Evolutionary conservation across 2,888 invertebrate genomes (phyloP), one percentile per base, ranked within the genome.

Genomic region (Pristionchus exspectatus): DNA sequence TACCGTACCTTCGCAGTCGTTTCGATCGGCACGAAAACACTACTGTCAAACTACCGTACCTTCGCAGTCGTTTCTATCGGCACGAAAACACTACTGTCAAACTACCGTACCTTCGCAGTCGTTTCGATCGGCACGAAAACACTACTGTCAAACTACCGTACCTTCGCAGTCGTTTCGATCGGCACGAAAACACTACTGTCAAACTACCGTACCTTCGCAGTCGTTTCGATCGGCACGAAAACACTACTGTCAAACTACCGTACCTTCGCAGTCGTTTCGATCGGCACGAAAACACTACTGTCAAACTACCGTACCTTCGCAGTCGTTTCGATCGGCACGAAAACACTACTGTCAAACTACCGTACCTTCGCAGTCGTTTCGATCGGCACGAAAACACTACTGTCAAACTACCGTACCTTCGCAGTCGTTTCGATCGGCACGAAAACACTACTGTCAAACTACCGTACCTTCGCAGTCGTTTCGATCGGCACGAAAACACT

Each of bases 301-400:
- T 16, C 21, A 77, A 21, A 54, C 16, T 27, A 27, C 27, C 50
- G 9, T n/a, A 89, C 89, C 83, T 89, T 89, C 2, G 92, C 92
- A 44, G 95, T 93, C 21, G 91, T 84, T 9, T 90, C 92, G 54
- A 98, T 96, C 88, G 97, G 97, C 97, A n/a, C n/a, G n/a, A 77
- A 69, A 77, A 21, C 18, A 44, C 44, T 50, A 77, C 16, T 38
- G 27, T 16, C 21, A 77, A 21, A 54, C 16, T 27, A 27, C 27
- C 50, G 9, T n/a, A 89, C 89, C 83, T 89, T 89, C 2, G 92
- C 92, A 44, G 95, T 93, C 21, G 91, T 84, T 9, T 90, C 92
- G 54, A 98, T 96, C 88, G 97, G 97, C 97, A n/a, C n/a, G n/a
- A 77, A 69, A 77, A 21, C 18, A 44, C 44, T 50, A 77, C 16